Conservation (phyloP, 1,140 invertebrate species). For the Trinorchestia longiramus region DNA sequence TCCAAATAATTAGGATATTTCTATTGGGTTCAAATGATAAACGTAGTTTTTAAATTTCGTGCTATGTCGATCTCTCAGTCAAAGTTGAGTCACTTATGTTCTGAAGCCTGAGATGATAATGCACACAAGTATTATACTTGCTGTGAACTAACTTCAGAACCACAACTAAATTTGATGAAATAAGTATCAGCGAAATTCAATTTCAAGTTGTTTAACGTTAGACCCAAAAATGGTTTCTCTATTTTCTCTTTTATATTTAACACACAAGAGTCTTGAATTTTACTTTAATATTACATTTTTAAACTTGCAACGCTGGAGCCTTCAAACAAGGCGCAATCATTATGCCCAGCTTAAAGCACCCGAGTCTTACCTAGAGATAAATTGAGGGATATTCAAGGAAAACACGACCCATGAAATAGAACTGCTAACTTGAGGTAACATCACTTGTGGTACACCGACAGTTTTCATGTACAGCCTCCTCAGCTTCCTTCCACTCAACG, state of each 20-base stretch:
- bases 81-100: too few species aligned
- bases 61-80: too few species aligned
- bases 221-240: neutral
- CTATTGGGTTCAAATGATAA: too few species aligned
- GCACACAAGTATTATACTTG: too few species aligned
- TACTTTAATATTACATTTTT: neutral
- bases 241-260: neutral
- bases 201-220: neutral
- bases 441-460: neutral
- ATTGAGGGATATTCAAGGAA: neutral
- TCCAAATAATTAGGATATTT: too few species aligned
- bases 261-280: neutral
- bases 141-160: too few species aligned
- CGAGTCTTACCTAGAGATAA: neutral
- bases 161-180: too few species aligned
- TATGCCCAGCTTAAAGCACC: neutral
- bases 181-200: too few species aligned
- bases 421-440: neutral
- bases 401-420: neutral
- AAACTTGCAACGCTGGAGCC: neutral
- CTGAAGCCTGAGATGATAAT: too few species aligned
- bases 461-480: neutral
- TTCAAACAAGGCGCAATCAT: neutral
- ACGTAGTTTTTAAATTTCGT: too few species aligned
- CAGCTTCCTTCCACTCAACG: neutral